Conservation (phyloP, 2,113 vertebrate genomes). For the Hystrix cristata region DNA sequence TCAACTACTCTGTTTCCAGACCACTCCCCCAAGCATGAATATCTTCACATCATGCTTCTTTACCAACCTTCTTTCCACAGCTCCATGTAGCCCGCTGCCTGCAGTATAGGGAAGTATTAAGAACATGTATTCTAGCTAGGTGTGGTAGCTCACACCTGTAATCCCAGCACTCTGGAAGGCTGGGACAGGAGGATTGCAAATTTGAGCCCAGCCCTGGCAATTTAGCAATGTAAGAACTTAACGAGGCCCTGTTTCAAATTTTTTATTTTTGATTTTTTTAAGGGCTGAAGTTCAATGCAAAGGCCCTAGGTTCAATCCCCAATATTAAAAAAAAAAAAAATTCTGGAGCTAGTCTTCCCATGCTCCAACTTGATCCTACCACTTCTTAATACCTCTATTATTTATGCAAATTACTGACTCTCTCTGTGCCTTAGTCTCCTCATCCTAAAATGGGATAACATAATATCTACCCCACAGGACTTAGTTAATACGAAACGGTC, state of each 20-base stretch:
- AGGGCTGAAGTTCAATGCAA: background rate
- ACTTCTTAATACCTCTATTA: background rate
- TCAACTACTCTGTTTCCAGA: background rate
- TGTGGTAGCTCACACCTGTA: background rate
- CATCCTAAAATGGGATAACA: background rate
- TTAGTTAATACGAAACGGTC: background rate
- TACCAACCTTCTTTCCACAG: background rate
- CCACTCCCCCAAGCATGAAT: background rate
- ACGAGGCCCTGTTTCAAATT: background rate
- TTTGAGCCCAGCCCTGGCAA: background rate
- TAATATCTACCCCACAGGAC: background rate
- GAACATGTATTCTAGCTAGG: background rate
- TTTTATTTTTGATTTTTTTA: background rate
- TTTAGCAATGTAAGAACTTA: background rate
- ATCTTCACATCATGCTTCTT: background rate
- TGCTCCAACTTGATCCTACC: background rate
- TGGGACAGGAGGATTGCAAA: background rate
- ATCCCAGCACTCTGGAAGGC: background rate
- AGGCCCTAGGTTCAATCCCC: background rate
- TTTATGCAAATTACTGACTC: background rate
- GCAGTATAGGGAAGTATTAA: background rate
- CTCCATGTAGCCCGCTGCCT: background rate
- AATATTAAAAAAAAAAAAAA: background rate
- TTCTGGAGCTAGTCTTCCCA: background rate
- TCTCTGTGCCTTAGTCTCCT: background rate